These are phyloP conservation scores for Belgica antarctica DNA, from an alignment of 2,888 invertebrate species.

Conservation along the genomic window DNA sequence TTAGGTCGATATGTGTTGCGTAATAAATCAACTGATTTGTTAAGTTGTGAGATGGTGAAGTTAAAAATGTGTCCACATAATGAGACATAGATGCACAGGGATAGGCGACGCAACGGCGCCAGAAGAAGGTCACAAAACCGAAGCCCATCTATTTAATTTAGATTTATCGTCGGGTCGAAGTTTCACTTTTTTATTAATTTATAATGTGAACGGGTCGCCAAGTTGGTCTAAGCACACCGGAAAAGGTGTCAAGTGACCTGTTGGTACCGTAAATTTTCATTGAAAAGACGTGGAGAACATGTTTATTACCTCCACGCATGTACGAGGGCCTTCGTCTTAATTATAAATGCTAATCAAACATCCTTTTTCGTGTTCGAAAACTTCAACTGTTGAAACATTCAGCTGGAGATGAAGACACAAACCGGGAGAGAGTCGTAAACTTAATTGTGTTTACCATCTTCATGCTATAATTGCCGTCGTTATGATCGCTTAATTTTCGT, in stretches of 20 bases:
- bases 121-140: background rate
- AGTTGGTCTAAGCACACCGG: background rate
- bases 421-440: background rate
- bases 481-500: slow-evolving; percentile 15
- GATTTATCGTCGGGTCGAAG: slow-evolving; percentile 23
- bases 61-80: slow-evolving; percentile 31
- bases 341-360: slow-evolving; percentile 24
- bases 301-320: slow-evolving; percentile 15
- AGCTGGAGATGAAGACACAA: slow-evolving; percentile 8
- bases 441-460: slow-evolving; percentile 5
- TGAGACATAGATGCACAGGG: background rate
- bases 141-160: background rate
- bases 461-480: slow-evolving; percentile 12
- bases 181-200: slow-evolving; percentile 4
- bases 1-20: slow-evolving; percentile 1
- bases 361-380: slow-evolving; percentile 20
- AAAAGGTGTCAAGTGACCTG: slow-evolving; percentile 25
- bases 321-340: background rate
- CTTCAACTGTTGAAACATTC: background rate
- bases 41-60: slow-evolving; percentile 6
- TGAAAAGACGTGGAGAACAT: background rate
- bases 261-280: slow-evolving; percentile 12
- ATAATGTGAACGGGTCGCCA: background rate
- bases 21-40: slow-evolving; percentile 30
- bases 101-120: background rate